These are phyloP conservation scores for Anseranas semipalmata DNA, from an alignment of 2,113 vertebrate species.

Conservation along the genomic window DNA sequence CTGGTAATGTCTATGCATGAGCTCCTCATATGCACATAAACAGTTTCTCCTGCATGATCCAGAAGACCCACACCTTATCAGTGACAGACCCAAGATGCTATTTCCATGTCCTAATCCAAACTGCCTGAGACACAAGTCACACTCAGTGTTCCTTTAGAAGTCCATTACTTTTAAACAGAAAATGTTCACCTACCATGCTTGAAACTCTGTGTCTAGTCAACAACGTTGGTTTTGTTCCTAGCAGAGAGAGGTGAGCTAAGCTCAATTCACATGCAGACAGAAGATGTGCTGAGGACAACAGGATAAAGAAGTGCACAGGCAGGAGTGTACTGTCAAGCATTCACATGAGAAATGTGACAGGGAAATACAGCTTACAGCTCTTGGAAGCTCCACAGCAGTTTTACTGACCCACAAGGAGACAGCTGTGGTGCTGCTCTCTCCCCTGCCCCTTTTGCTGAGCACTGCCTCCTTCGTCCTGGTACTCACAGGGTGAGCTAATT, in stretches of 20 bases:
- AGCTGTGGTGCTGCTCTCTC: not conserved
- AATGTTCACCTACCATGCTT: not conserved
- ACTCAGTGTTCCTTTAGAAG: not conserved
- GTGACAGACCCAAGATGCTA: not conserved
- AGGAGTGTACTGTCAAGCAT: not conserved
- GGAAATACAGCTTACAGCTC: not conserved
- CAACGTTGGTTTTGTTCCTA: not conserved
- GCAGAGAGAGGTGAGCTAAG: not conserved
- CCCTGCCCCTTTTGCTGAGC: not conserved
- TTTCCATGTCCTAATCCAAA: not conserved
- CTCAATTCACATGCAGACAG: fast-evolving
- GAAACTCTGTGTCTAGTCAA: not conserved
- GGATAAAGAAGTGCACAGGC: not conserved
- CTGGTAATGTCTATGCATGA: not conserved
- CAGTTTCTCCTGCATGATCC: not conserved
- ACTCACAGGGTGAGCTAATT: not conserved
- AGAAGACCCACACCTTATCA: not conserved
- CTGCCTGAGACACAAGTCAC: not conserved
- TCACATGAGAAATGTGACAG: not conserved
- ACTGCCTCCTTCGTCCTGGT: not conserved
- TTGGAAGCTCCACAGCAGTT: not conserved
- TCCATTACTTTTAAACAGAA: not conserved
- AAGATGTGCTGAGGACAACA: not conserved
- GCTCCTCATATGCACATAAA: not conserved
- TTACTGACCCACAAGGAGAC: not conserved